These are phyloP conservation scores for Oscheius onirici DNA, from an alignment of 2,888 invertebrate genomes.

Conservation along the genomic window DNA sequence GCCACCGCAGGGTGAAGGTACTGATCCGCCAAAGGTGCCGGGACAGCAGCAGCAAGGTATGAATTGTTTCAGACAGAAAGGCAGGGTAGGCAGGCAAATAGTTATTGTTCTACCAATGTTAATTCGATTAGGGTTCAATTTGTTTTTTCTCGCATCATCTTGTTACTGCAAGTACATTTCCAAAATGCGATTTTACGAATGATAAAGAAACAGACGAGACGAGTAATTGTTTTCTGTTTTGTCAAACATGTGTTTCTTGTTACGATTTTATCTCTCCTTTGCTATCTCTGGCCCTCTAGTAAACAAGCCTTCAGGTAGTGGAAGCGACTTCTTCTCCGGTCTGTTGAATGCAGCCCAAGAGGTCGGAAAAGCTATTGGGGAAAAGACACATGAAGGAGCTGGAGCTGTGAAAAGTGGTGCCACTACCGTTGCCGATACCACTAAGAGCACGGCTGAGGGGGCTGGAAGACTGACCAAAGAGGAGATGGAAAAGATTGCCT, in stretches of 20 bases:
- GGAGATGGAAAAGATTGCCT: constrained; percentile 9
- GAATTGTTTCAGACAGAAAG: no score
- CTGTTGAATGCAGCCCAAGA: constrained; percentile 26
- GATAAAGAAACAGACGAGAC: neutral
- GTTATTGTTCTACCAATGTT: neutral
- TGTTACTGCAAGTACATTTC: no score
- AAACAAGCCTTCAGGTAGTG: neutral
- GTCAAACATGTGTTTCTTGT: neutral
- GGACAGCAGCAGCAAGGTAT: constrained; percentile 1
- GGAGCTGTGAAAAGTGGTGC: constrained; percentile 14
- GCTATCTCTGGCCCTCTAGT: neutral
- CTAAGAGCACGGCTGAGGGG: neutral
- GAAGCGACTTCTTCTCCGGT: constrained; percentile 21
- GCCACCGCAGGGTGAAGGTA: neutral
- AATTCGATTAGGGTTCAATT: neutral
- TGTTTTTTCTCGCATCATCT: no score
- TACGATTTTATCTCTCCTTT: neutral
- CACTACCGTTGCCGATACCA: constrained; percentile 2
- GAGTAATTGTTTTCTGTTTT: neutral
- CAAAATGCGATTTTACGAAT: neutral
- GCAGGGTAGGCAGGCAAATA: neutral
- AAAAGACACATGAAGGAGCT: constrained; percentile 25
- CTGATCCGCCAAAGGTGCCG: neutral
- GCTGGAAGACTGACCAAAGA: constrained; percentile 15
- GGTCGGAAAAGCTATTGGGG: constrained; percentile 16